Evolutionary conservation across 30 jellyfish, hydroid and myxozoan genomes (phyloP).

Genomic region (Hydractinia symbiolongicarpus): DNA sequence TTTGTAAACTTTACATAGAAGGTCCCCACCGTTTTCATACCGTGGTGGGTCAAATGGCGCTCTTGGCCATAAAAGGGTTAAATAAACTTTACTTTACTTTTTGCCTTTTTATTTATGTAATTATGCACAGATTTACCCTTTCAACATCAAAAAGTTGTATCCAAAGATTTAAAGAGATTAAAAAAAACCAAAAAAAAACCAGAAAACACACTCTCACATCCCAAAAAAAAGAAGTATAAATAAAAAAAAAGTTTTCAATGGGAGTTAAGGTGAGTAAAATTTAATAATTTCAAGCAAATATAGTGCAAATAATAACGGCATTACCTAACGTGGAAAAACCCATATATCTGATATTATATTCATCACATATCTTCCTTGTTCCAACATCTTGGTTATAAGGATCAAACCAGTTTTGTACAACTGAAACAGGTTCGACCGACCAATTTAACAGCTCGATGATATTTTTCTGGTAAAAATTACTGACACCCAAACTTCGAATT

Average conservation of each 20-base stretch:
- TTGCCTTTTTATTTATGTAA: no score
- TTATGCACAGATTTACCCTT: no score
- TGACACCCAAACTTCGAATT: slow-evolving; percentile 80
- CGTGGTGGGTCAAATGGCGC: no score
- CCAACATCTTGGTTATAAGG: slow-evolving; percentile 69
- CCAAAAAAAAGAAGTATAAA: background rate
- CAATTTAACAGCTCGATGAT: slow-evolving; percentile 41
- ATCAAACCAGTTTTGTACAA: slow-evolving; percentile 94
- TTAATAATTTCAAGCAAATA: background rate
- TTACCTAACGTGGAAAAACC: slow-evolving; percentile 84
- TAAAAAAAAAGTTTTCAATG: background rate
- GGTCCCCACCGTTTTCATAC: no score
- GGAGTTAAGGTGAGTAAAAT: background rate
- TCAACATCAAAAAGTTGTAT: background rate
- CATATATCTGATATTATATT: slow-evolving; percentile 55
- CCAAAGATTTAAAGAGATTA: background rate
- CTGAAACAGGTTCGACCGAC: slow-evolving; percentile 75
- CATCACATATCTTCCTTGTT: slow-evolving; percentile 48
- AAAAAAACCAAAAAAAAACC: no score
- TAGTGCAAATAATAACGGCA: background rate
- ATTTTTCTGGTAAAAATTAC: slow-evolving; percentile 51
- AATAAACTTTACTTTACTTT: no score
- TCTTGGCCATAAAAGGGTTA: no score
- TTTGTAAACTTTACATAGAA: no score
- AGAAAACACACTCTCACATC: background rate